Base-by-base conservation (phyloP, 2,888 invertebrate species). In the Heliconius ismenius region DNA sequence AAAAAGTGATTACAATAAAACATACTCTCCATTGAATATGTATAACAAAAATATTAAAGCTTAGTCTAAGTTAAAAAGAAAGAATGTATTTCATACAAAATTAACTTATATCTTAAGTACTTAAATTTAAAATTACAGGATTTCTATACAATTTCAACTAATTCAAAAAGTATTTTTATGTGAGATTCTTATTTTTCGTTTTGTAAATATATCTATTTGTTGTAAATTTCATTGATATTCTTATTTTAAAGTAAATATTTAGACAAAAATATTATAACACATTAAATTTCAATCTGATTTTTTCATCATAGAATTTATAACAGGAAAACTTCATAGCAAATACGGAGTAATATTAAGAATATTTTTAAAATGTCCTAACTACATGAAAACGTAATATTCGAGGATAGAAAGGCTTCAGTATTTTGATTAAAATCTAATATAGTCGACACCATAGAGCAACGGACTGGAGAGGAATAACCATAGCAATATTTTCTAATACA, bases 71-170 rank as follows among this genome's bases (percentile, higher is more conserved):
- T 68, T 62, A 62, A 75, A 54, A 75, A 81, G 79, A 84, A 83
- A 84, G 84, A 86, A 86, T 86, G 86, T 86, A 87, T 87, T 86
- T 85, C 60, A 87, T 88, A 88, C 87, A 87, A 83, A 79, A 84
- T 84, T 82, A 39, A 73, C 58, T 73, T 54, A 58, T 15, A 58
- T 36, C 62, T 73, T 70, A 73, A 73, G 73, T 73, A 73, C 73
- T 26, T 60, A 21, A 28, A 28, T 70, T 54, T 11, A 68, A 84
- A 83, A 67, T 26, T 64, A 75, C 83, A 83, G 79, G 79, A 85
- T 18, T 64, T 67, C 54, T 39, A 67, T 24, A 70, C 7, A 15
- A 43, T 69, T 75, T 75, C 73, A 67, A 67, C 6, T 39, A 43
- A 39, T 43, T 1, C n/a, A 67, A 67, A 39, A 39, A 13, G 13